Evolutionary conservation across 2,797 vertebrate genomes (phyloP).

Genomic region (Phrynocephalus vlangalii): DNA sequence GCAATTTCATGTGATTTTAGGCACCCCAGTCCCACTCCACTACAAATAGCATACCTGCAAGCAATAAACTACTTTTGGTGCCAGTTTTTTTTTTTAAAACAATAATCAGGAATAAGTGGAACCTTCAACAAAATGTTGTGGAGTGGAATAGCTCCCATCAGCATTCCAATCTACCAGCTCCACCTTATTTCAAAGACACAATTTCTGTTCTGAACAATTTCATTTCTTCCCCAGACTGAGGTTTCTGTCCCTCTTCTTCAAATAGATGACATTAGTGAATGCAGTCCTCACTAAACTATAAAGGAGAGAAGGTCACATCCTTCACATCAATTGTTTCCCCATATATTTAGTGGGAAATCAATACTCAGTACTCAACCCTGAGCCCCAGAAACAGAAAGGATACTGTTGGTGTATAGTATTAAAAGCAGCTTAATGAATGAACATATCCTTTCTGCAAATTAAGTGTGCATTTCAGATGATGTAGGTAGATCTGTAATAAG

Average conservation of each 20-base stretch:
- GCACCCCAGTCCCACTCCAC: no score
- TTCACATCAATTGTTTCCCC: no score
- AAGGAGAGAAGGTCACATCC: background rate
- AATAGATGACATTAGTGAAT: background rate
- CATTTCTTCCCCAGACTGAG: background rate
- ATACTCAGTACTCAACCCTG: background rate
- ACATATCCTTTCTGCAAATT: constrained; percentile 59
- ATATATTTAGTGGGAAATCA: background rate
- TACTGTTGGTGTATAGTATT: constrained; percentile 58
- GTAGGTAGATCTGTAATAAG: constrained; percentile 58
- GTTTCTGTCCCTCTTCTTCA: background rate
- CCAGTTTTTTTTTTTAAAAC: constrained; percentile 18
- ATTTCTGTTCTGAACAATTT: background rate
- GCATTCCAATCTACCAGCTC: background rate
- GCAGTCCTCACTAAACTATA: background rate
- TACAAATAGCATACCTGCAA: no score
- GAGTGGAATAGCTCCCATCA: background rate
- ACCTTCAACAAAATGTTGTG: background rate
- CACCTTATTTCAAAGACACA: background rate
- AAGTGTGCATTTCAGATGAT: constrained; percentile 66
- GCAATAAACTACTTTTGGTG: no score
- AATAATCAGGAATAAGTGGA: constrained; percentile 49
- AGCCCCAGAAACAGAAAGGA: constrained; percentile 35
- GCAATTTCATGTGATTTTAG: no score
- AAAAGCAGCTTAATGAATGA: constrained; percentile 61